phyloP scores from a whole-genome alignment of 2,888 invertebrate genomes.

The Argyresthia albistria region DNA sequence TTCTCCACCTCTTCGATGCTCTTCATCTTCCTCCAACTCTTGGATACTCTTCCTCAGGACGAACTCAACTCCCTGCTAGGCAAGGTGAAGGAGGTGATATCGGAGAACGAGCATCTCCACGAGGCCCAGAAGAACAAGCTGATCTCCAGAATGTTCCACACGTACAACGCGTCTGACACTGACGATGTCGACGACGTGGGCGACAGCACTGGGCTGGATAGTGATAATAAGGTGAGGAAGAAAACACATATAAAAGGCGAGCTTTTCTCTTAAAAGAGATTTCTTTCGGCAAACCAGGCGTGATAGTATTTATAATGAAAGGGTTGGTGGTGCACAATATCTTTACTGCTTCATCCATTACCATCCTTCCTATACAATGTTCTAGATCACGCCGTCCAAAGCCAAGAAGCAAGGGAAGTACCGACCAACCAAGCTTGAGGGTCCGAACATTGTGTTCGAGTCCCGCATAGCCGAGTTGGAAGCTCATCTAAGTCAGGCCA shows the following conservation, averaged over 20 bases:
- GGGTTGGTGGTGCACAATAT: too few relatives aligned
- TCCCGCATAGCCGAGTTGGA: slow-evolving; percentile 88
- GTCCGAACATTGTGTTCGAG: slow-evolving; percentile 87
- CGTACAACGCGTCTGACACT: slow-evolving; percentile 51
- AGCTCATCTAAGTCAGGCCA: slow-evolving; percentile 84
- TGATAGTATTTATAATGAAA: too few relatives aligned
- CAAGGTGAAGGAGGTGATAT: slow-evolving; percentile 89
- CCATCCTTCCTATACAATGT: too few relatives aligned
- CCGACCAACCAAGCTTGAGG: slow-evolving; percentile 70
- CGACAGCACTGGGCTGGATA: slow-evolving; percentile 59
- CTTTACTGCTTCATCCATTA: too few relatives aligned
- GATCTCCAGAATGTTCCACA: slow-evolving; percentile 74
- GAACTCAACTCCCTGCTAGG: slow-evolving; percentile 83
- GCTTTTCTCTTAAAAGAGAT: too few relatives aligned
- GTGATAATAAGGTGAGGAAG: slow-evolving; percentile 51
- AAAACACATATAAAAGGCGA: too few relatives aligned
- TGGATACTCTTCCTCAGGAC: slow-evolving; percentile 57
- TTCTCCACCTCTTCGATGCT: too few relatives aligned
- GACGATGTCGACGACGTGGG: slow-evolving; percentile 57
- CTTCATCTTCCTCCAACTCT: not conserved
- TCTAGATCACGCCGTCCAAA: slow-evolving; percentile 33
- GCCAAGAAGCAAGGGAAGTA: slow-evolving; percentile 33
- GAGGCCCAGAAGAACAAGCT: slow-evolving; percentile 82
- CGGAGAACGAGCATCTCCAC: slow-evolving; percentile 86
- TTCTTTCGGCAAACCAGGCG: too few relatives aligned